phyloP scores from a whole-genome alignment of 2,113 vertebrate genomes.

The Lampris megalopsis region DNA sequence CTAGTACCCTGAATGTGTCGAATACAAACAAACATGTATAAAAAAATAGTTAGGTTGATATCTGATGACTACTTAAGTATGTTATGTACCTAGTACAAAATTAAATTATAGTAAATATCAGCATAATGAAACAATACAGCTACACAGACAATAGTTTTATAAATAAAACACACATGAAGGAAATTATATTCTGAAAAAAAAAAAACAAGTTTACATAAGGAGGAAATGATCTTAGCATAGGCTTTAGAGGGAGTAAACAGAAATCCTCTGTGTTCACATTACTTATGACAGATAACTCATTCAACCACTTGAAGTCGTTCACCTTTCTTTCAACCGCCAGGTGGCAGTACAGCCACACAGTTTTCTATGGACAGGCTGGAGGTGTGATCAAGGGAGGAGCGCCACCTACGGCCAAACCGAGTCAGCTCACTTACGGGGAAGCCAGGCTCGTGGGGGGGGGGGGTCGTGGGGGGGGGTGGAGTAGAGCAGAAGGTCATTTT shows the following conservation, averaged over 20 bases:
- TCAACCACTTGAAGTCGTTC: slow-evolving; percentile 21
- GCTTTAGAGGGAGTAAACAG: background rate
- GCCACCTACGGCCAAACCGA: background rate
- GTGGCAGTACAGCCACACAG: slow-evolving; percentile 48
- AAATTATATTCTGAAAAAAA: slow-evolving; percentile 44
- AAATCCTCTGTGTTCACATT: slow-evolving; percentile 50
- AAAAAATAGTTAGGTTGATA: slow-evolving; percentile 63
- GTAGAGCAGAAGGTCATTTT: slow-evolving; percentile 53
- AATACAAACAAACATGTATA: slow-evolving; percentile 69
- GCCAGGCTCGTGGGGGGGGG: background rate
- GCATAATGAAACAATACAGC: slow-evolving; percentile 37
- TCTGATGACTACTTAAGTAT: slow-evolving; percentile 57
- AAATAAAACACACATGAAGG: slow-evolving; percentile 56
- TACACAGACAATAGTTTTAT: slow-evolving; percentile 51
- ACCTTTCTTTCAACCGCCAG: slow-evolving; percentile 52
- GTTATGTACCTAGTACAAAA: slow-evolving; percentile 76
- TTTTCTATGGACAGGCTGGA: background rate
- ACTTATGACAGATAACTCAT: background rate
- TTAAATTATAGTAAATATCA: slow-evolving; percentile 67
- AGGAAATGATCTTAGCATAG: background rate
- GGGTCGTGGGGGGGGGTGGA: background rate
- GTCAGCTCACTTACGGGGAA: background rate
- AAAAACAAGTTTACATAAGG: slow-evolving; percentile 19
- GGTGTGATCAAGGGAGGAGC: background rate
- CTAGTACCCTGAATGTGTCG: slow-evolving; percentile 61